phyloP scores from a whole-genome alignment of 2,888 invertebrate species.

The Anorthoa munda region DNA sequence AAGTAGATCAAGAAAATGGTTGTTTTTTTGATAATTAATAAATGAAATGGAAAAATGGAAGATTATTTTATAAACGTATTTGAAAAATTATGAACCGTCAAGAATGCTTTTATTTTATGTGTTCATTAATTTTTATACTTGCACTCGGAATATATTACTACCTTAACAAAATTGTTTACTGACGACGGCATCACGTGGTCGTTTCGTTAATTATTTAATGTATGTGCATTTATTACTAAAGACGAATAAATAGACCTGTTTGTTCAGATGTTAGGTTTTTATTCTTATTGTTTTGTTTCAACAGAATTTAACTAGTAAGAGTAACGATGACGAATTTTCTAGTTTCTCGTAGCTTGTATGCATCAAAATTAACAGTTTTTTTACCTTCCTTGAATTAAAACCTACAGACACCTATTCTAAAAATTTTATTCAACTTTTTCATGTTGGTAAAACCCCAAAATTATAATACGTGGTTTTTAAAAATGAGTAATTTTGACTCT shows the following conservation, averaged over 20 bases:
- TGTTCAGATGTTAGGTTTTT: constrained; percentile 17
- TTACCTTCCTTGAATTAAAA: neutral
- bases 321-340: neutral
- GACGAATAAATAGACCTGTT: constrained; percentile 3
- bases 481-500: neutral
- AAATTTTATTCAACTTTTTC: neutral
- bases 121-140: neutral
- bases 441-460: neutral
- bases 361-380: neutral
- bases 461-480: neutral
- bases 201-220: constrained; percentile 15
- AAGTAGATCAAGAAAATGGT: neutral
- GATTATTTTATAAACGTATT: neutral
- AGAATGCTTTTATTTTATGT: neutral
- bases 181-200: neutral
- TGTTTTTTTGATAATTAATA: neutral
- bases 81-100: neutral
- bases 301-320: neutral
- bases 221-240: constrained; percentile 32
- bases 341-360: neutral
- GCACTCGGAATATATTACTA: constrained; percentile 4
- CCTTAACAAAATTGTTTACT: constrained; percentile 28
- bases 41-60: neutral
- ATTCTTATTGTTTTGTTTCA: neutral
- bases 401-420: neutral